Conservation (phyloP, 2,888 invertebrate genomes). For the Matsumyia berberina region DNA sequence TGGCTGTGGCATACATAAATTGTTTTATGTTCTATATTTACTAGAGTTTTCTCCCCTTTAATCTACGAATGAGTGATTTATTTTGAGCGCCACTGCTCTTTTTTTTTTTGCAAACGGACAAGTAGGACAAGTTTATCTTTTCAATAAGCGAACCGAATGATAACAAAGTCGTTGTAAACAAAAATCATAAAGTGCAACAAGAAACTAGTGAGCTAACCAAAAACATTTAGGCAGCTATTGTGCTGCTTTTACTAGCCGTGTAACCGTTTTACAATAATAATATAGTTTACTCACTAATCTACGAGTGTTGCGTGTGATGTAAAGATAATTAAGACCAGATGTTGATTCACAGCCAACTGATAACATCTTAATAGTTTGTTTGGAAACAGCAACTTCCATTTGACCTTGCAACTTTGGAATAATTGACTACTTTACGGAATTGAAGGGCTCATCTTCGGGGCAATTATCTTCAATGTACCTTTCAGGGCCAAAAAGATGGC, state of each 20-base stretch:
- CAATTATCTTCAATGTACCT: too few relatives aligned
- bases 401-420: too few relatives aligned
- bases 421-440: too few relatives aligned
- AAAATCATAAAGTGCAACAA: constrained; percentile 13
- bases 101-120: constrained; percentile 13
- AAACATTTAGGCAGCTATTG: not conserved
- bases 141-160: not conserved
- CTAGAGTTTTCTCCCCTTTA: constrained; percentile 41
- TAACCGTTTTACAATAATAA: too few relatives aligned
- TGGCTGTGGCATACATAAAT: constrained; percentile 17
- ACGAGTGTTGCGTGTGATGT: not conserved
- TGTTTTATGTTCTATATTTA: constrained; percentile 50
- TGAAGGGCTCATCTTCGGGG: too few relatives aligned
- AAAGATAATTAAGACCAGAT: not conserved
- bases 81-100: constrained; percentile 62
- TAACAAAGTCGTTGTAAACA: constrained; percentile 22
- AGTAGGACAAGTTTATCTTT: not conserved
- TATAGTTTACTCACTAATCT: too few relatives aligned
- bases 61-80: constrained; percentile 48
- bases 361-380: too few relatives aligned
- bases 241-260: too few relatives aligned
- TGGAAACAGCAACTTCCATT: too few relatives aligned
- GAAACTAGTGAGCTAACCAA: not conserved
- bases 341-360: too few relatives aligned
- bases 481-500: too few relatives aligned